Conservation (phyloP, 1,140 invertebrate species). For the Oedothorax gibbosus region DNA sequence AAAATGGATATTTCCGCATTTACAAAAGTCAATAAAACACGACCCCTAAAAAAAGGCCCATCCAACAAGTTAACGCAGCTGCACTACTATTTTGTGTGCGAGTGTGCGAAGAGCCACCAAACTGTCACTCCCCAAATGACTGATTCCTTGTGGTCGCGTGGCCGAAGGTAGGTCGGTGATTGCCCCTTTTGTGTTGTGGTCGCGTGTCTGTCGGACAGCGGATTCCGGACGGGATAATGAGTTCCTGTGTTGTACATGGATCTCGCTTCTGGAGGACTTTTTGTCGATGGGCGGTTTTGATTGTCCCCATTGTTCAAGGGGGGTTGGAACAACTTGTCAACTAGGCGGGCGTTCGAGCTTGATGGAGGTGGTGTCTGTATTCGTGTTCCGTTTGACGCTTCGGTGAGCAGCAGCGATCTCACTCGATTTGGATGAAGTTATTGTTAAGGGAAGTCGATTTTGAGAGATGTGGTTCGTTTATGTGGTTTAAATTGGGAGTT, state of each 20-base stretch:
- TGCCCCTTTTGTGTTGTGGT: slow-evolving; percentile 31
- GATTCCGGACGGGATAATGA: slow-evolving; percentile 37
- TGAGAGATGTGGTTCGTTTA: too few species aligned
- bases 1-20: too few species aligned
- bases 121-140: slow-evolving; percentile 40
- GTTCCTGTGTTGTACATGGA: slow-evolving; percentile 47
- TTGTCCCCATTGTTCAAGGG: slow-evolving; percentile 29
- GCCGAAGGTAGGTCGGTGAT: slow-evolving; percentile 20
- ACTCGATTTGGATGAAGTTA: too few species aligned
- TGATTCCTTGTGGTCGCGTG: slow-evolving; percentile 45
- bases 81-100: background rate
- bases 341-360: slow-evolving; percentile 8
- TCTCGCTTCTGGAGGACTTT: slow-evolving; percentile 7
- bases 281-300: slow-evolving; percentile 52
- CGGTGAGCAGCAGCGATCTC: too few species aligned
- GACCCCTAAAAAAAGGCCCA: too few species aligned
- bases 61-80: slow-evolving; percentile 10
- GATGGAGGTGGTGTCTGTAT: slow-evolving; percentile 31
- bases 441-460: too few species aligned
- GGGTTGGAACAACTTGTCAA: slow-evolving; percentile 52
- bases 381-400: background rate
- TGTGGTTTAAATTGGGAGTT: too few species aligned
- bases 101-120: slow-evolving; percentile 1
- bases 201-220: slow-evolving; percentile 26
- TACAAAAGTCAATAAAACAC: too few species aligned